Percentiles rank a stretch among this genome's conserved stretches.
phyloP scores from a whole-genome alignment of 2,797 vertebrate genomes.

The Dicrostonyx torquatus region DNA sequence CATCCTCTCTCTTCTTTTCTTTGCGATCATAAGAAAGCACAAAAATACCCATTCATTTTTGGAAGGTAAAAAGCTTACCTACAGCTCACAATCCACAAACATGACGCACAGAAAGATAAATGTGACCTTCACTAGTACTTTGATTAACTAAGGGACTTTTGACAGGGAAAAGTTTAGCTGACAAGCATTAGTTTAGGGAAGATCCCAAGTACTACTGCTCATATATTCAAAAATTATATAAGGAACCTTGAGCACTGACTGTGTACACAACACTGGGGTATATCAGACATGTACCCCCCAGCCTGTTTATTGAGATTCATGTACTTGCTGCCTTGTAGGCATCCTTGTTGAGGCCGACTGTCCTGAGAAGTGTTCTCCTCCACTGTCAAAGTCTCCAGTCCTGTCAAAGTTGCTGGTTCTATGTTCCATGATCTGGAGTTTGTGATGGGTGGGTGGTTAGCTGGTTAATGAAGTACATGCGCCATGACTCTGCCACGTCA shows the following conservation, averaged over 20 bases:
- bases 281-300: background rate
- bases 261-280: background rate
- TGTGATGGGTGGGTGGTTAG: background rate
- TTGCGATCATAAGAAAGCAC: constrained; percentile 6
- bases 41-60: background rate
- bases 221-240: background rate
- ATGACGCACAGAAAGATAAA: background rate
- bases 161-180: background rate
- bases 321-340: background rate
- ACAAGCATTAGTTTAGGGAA: background rate
- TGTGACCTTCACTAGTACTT: background rate
- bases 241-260: background rate
- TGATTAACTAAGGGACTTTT: background rate
- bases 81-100: background rate
- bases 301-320: background rate
- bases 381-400: no score
- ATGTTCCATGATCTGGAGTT: background rate
- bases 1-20: background rate
- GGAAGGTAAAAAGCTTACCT: background rate
- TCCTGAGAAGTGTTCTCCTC: background rate
- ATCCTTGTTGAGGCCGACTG: background rate
- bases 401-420: background rate
- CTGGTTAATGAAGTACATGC: background rate
- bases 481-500: background rate
- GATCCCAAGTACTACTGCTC: background rate